A percentile compares a stretch with the other conserved stretches of the same genome.
phyloP scores from a whole-genome alignment of 2,113 vertebrate genomes.

The Diadophis punctatus region DNA sequence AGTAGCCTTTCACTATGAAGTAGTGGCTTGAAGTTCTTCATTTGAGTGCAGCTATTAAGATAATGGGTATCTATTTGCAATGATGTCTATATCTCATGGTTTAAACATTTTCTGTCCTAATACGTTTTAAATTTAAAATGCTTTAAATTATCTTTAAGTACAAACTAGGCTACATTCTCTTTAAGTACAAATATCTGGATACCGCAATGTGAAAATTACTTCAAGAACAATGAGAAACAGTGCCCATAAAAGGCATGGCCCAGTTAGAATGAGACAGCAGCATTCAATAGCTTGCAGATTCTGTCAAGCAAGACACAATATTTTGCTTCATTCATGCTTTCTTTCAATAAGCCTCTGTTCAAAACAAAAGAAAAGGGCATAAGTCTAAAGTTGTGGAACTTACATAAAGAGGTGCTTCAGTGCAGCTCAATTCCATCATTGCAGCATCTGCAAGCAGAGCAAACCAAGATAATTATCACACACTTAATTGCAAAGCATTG shows the following conservation, averaged over 20 bases:
- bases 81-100: not conserved
- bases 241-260: slow-evolving; percentile 27
- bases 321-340: slow-evolving; percentile 28
- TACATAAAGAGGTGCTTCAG: slow-evolving; percentile 86
- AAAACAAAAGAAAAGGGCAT: slow-evolving; percentile 47
- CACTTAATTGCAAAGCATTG: slow-evolving; percentile 6
- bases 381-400: slow-evolving; percentile 62
- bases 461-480: slow-evolving; percentile 52
- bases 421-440: slow-evolving; percentile 82
- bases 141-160: not conserved
- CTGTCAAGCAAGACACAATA: slow-evolving; percentile 22
- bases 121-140: slow-evolving; percentile 11
- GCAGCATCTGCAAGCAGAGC: slow-evolving; percentile 73
- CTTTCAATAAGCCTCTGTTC: slow-evolving; percentile 22
- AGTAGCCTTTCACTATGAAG: not conserved
- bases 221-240: slow-evolving; percentile 14
- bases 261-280: slow-evolving; percentile 19
- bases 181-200: not conserved
- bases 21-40: not conserved
- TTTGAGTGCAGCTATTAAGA: not conserved
- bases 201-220: slow-evolving; percentile 3
- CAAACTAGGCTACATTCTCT: not conserved
- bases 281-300: slow-evolving; percentile 4
- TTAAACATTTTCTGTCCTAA: not conserved
- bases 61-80: not conserved